Conservation (phyloP, 2,113 vertebrate genomes). For the Procapra przewalskii region DNA sequence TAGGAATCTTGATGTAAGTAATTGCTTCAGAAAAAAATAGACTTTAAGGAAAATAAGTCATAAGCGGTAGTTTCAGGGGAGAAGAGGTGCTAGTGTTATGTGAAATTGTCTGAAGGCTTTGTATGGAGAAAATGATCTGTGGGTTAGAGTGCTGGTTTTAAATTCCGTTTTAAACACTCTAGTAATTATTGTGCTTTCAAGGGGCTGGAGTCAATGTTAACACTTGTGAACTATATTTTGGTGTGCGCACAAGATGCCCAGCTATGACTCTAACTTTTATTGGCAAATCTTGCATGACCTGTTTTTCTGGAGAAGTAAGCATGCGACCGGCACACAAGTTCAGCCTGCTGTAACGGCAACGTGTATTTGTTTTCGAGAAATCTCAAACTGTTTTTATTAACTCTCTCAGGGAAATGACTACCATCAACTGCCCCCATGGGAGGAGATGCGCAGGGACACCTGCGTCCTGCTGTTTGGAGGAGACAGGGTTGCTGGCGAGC, state of each 20-base stretch:
- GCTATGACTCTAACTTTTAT: neutral
- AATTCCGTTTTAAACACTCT: neutral
- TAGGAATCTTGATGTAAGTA: neutral
- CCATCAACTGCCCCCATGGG: neutral
- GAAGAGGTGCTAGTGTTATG: neutral
- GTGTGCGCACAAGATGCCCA: too few species aligned
- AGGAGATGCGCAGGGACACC: neutral
- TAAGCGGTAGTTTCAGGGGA: neutral
- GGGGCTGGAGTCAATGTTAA: neutral
- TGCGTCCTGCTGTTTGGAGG: neutral
- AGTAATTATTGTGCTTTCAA: neutral
- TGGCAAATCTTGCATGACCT: neutral
- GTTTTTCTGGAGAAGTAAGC: neutral
- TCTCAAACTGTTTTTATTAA: slow-evolving; percentile 40
- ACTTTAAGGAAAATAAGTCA: neutral
- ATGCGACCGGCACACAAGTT: neutral
- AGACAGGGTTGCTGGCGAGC: neutral
- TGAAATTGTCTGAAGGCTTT: neutral
- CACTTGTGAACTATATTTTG: neutral
- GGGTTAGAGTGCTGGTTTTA: neutral
- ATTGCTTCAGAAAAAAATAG: neutral
- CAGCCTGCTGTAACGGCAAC: neutral
- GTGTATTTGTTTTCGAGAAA: slow-evolving; percentile 47
- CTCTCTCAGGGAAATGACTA: neutral
- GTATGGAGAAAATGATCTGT: neutral